Evolutionary conservation across 1,140 invertebrate species (phyloP).

Genomic region (Achroia grisella): DNA sequence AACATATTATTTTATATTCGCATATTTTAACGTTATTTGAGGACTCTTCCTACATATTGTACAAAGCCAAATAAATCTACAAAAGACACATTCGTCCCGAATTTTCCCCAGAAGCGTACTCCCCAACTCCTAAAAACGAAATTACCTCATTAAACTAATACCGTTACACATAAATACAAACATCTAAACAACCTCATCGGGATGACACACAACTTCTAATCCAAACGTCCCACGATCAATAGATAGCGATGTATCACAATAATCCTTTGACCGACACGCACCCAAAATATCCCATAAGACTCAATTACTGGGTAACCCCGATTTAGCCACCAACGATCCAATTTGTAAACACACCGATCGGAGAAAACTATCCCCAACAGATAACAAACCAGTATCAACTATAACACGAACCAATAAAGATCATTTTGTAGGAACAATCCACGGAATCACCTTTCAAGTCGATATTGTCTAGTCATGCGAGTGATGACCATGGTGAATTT

Average conservation of each 20-base stretch:
- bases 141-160: not conserved
- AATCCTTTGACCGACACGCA: slow-evolving; percentile 62
- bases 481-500: slow-evolving; percentile 54
- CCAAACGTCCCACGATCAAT: slow-evolving; percentile 54
- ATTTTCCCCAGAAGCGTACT: slow-evolving; percentile 4
- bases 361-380: slow-evolving; percentile 44
- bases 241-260: slow-evolving; percentile 40
- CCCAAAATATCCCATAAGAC: slow-evolving; percentile 68
- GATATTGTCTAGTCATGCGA: slow-evolving; percentile 70
- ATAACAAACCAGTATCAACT: slow-evolving; percentile 15
- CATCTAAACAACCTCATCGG: too few species aligned
- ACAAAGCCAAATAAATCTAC: too few species aligned
- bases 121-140: not conserved
- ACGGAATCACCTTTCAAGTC: slow-evolving; percentile 48
- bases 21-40: too few species aligned
- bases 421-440: not conserved
- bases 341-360: slow-evolving; percentile 65
- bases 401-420: slow-evolving; percentile 13
- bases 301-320: slow-evolving; percentile 67
- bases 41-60: too few species aligned
- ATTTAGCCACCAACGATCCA: slow-evolving; percentile 66
- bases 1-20: too few species aligned
- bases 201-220: slow-evolving; percentile 9
- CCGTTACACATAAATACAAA: too few species aligned
- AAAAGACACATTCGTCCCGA: too few species aligned